Evolutionary conservation across 2,797 vertebrate species (phyloP).

Genomic region (Urocyon cinereoargenteus): DNA sequence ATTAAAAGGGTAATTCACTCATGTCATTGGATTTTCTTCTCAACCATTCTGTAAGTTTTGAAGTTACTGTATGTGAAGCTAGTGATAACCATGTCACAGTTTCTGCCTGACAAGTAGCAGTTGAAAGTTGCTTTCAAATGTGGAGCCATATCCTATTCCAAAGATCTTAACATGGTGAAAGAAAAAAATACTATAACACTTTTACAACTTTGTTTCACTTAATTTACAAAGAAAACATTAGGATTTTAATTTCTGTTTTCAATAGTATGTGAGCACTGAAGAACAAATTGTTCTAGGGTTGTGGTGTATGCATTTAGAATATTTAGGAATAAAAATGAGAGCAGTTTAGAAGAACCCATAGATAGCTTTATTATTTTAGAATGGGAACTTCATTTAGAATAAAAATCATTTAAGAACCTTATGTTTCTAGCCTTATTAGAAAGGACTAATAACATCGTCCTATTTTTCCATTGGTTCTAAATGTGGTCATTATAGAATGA

Average conservation of each 20-base stretch:
- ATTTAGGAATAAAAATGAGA: neutral
- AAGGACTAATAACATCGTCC: neutral
- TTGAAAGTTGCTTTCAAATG: neutral
- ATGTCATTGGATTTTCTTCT: slow-evolving; percentile 30
- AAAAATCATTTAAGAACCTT: neutral
- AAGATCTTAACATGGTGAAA: slow-evolving; percentile 42
- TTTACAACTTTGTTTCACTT: slow-evolving; percentile 44
- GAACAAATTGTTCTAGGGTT: neutral
- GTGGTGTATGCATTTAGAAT: neutral
- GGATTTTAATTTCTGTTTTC: slow-evolving; percentile 39
- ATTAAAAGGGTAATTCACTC: slow-evolving; percentile 42
- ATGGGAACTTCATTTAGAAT: slow-evolving; percentile 1
- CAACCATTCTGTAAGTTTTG: slow-evolving; percentile 24
- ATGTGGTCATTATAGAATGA: neutral
- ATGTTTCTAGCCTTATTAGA: neutral
- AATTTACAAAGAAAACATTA: slow-evolving; percentile 50
- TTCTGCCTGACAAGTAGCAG: slow-evolving; percentile 5
- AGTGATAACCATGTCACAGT: neutral
- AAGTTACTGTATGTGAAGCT: neutral
- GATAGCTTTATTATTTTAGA: slow-evolving; percentile 27
- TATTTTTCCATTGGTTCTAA: slow-evolving; percentile 15
- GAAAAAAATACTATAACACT: neutral
- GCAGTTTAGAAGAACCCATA: slow-evolving; percentile 36
- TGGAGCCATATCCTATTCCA: neutral
- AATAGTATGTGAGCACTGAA: neutral